A percentile compares a stretch with the other conserved stretches of the same genome.
Conservation (phyloP, 2,888 invertebrate genomes). For the Clivina fossor region DNA sequence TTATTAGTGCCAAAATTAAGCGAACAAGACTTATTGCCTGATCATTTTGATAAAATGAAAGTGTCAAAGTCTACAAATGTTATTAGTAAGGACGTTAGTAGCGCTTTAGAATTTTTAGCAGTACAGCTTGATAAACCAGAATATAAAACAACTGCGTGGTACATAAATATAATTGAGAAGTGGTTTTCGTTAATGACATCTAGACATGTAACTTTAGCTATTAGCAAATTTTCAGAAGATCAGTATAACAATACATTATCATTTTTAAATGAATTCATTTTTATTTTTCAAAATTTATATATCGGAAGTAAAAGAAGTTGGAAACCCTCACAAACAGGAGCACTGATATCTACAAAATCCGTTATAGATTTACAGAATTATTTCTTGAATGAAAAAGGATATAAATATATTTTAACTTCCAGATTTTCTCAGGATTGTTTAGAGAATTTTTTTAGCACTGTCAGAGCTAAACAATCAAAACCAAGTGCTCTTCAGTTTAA, state of each 20-base stretch:
- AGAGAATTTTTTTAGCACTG: slow-evolving; percentile 35
- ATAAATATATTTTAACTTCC: slow-evolving; percentile 38
- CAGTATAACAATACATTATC: slow-evolving; percentile 29
- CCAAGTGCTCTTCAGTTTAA: slow-evolving; percentile 23
- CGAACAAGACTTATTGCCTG: slow-evolving; percentile 37
- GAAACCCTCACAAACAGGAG: slow-evolving; percentile 37
- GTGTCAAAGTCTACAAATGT: slow-evolving; percentile 39
- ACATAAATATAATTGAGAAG: slow-evolving; percentile 38
- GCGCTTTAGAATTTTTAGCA: slow-evolving; percentile 34
- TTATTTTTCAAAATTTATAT: slow-evolving; percentile 25
- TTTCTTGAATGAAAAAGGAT: slow-evolving; percentile 34
- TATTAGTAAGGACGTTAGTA: slow-evolving; percentile 35
- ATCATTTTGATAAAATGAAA: slow-evolving; percentile 40
- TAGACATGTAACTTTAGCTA: slow-evolving; percentile 35
- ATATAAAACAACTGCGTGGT: slow-evolving; percentile 41
- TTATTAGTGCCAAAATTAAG: slow-evolving; percentile 39
- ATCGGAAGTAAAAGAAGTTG: slow-evolving; percentile 32
- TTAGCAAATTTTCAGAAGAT: slow-evolving; percentile 36
- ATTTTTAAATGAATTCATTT: slow-evolving; percentile 36
- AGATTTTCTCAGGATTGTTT: slow-evolving; percentile 39
- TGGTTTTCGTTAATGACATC: slow-evolving; percentile 41
- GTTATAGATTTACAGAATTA: slow-evolving; percentile 36
- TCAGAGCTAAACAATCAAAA: slow-evolving; percentile 18
- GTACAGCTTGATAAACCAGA: slow-evolving; percentile 32
- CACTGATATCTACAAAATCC: slow-evolving; percentile 37